phyloP scores from a whole-genome alignment of 2,797 vertebrate species.

The Microchirus variegatus region DNA sequence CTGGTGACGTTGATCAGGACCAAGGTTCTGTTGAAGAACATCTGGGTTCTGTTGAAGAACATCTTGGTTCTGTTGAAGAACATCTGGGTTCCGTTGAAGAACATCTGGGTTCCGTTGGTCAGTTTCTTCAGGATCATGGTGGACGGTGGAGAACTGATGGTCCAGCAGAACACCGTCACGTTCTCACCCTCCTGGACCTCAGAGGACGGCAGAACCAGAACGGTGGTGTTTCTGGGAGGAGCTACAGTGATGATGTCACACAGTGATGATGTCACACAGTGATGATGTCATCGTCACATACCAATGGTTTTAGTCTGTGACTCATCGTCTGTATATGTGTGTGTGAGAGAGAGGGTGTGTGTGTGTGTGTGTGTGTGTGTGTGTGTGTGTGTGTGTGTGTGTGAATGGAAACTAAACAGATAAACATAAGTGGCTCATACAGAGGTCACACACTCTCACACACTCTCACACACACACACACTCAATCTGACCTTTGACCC shows the following conservation, averaged over 20 bases:
- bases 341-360: too few species aligned
- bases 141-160: slow-evolving; percentile 71
- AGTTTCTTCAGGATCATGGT: slow-evolving; percentile 75
- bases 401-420: too few species aligned
- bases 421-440: too few species aligned
- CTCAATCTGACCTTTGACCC: slow-evolving; percentile 77
- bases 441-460: too few species aligned
- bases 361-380: too few species aligned
- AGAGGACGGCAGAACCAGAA: slow-evolving; percentile 71
- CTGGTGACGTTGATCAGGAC: slow-evolving; percentile 71
- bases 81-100: slow-evolving; percentile 64
- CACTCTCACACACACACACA: too few species aligned
- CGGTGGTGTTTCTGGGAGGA: slow-evolving; percentile 74
- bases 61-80: slow-evolving; percentile 65
- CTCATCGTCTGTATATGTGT: too few species aligned
- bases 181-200: slow-evolving; percentile 80
- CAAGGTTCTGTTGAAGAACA: slow-evolving; percentile 69
- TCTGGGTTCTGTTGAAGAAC: slow-evolving; percentile 64
- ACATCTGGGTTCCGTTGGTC: slow-evolving; percentile 61
- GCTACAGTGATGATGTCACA: slow-evolving; percentile 49
- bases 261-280: neutral
- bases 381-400: too few species aligned
- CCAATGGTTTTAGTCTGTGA: too few species aligned
- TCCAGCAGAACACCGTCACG: slow-evolving; percentile 73
- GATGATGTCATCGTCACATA: too few species aligned